Evolutionary conservation across 2,888 invertebrate genomes (phyloP), one percentile per base, ranked within the genome.

Genomic region (Steinernema scapterisci): DNA sequence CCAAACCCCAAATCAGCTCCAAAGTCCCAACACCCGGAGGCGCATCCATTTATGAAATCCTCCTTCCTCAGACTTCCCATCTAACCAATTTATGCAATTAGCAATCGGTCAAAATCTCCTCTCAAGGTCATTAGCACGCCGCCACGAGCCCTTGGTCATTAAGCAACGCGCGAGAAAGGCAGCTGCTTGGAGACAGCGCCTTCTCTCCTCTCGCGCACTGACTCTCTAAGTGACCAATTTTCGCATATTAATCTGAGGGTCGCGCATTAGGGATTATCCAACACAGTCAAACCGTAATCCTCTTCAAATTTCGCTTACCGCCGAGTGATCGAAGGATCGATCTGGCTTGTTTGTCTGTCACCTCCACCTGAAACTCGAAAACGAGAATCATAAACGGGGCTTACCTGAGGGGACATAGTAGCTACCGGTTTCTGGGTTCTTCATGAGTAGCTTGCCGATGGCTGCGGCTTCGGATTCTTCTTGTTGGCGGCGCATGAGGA

Each of bases 31-130:
- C 11, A 11, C 63, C 31, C 38, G 16, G 63, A n/a, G 31, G 63
- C 63, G 63, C 63, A 31, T 63, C 63, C 63, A 63, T 63, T 63
- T 63, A 63, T 63, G 63, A 63, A 63, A 63, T 63, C 63, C 51
- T 51, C 51, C n/a, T n/a, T n/a, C n/a, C n/a, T n/a, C n/a, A n/a
- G n/a, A 19, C 48, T 16, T 48, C 21, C 21, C 52, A 19, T 23
- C 19, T 52, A 63, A 63, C 63, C 31, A 63, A 63, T 63, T 63
- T 25, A 25, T 63, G 21, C 63, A 63, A 63, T 63, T 63, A 63
- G 63, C 63, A 63, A 63, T 63, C 63, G 63, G 31, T 63, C 31
- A 63, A 63, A 63, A 63, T 63, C 63, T 63, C 38, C 63, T 31
- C 25, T 63, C 31, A 38, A 63, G 63, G 63, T 63, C 63, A 63